Base-by-base conservation (phyloP, 2,797 vertebrate genomes). In the Pangasius djambal region DNA sequence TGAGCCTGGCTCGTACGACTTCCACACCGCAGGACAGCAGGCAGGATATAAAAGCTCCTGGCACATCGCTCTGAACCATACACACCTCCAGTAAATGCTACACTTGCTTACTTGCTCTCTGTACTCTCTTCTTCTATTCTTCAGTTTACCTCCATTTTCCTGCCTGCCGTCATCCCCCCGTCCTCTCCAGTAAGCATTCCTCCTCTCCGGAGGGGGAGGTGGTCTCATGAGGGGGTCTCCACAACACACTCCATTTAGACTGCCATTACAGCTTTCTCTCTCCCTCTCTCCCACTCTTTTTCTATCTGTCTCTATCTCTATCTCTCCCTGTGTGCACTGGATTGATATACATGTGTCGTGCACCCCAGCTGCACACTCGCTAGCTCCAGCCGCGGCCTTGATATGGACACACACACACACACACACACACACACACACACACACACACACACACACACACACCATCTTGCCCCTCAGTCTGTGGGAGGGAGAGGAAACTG, bases 161-260 rank as follows among this genome's bases (percentile, higher is more conserved):
- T 83, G 87, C 88, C 70, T 84, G 85, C 88, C 90, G 69, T 90
- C 89, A 87, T 86, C 61, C 75, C 59, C 79, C 57, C 67, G 15
- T 83, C 69, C 85, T 90, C 90, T 85, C 81, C 89, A 85, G 86
- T 90, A 92, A 92, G 92, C 87, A 86, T 86, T 91, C 86, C 87
- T 92, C 89, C 90, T 92, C 92, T 92, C 90, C 67, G 89, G 88
- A 92, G 93, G 90, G 89, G 89, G 88, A 88, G 89, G 90, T 88
- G 86, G 90, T 92, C 92, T 91, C 92, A 81, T 81, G 89, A 90
- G 91, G 92, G 88, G 92, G 91, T 88, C 92, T 93, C 86, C 92
- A 85, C 89, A 90, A 92, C 93, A 92, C 91, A 93, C 93, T 94
- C 92, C 92, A 93, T 92, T 91, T 92, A 92, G 90, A 92, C 87